Conservation (phyloP, 2,797 vertebrate genomes). For the Chaenodraco wilsoni region DNA sequence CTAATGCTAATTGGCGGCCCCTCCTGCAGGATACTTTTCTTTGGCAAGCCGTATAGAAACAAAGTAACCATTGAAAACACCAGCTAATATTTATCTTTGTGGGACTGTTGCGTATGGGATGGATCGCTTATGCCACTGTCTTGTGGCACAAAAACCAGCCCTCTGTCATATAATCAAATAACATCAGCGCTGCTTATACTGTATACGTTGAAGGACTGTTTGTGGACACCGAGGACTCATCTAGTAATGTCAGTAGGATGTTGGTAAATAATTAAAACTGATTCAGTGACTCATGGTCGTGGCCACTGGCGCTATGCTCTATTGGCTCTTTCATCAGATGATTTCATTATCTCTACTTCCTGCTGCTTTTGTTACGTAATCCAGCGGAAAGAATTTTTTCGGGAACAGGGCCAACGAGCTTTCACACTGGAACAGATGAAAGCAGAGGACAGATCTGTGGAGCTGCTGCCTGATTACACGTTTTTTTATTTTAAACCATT, state of each 20-base stretch:
- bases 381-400: constrained; percentile 62
- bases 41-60: constrained; percentile 39
- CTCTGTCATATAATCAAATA: constrained; percentile 9
- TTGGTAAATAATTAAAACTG: constrained; percentile 56
- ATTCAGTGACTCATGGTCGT: constrained; percentile 49
- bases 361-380: constrained; percentile 75
- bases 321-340: constrained; percentile 55
- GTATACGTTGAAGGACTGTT: constrained; percentile 19
- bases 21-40: constrained; percentile 32
- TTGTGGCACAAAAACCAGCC: constrained; percentile 15
- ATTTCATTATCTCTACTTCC: constrained; percentile 72
- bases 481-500: background rate
- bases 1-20: constrained; percentile 26
- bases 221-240: constrained; percentile 16
- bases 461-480: constrained; percentile 25
- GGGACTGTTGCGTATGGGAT: constrained; percentile 1
- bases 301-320: constrained; percentile 53
- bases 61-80: background rate
- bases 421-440: constrained; percentile 53
- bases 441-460: constrained; percentile 43
- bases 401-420: constrained; percentile 61
- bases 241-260: constrained; percentile 36
- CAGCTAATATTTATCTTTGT: constrained; percentile 30
- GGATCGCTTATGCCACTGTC: constrained; percentile 13
- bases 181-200: constrained; percentile 2